Conservation (phyloP, 1,140 invertebrate species). For the Atta cephalotes region DNA sequence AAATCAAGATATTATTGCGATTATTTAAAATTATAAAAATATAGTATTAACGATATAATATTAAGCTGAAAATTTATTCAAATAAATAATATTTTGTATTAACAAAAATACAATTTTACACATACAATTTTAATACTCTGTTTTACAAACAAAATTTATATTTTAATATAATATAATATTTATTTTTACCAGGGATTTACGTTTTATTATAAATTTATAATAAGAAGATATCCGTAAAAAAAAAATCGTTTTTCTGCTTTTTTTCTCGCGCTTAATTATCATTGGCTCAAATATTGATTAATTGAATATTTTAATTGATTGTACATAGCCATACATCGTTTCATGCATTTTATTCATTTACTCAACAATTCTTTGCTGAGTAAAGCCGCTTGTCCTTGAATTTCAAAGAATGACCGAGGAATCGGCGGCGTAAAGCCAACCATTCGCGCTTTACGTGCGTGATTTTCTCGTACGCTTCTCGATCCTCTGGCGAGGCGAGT, state of each 20-base stretch:
- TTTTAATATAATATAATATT: no score
- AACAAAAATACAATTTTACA: no score
- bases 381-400: constrained; percentile 38
- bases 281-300: neutral
- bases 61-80: no score
- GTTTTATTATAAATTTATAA: no score
- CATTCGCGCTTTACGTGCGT: constrained; percentile 50
- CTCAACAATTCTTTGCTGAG: constrained; percentile 32
- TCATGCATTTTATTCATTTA: neutral
- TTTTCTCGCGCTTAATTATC: neutral
- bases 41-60: no score
- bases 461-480: constrained; percentile 46
- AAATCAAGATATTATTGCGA: no score
- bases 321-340: neutral
- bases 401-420: constrained; percentile 60
- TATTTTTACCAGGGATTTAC: no score
- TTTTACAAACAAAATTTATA: no score
- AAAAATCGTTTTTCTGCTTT: neutral
- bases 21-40: no score
- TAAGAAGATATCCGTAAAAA: neutral
- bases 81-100: no score
- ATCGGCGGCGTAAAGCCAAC: constrained; percentile 38
- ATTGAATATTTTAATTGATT: constrained; percentile 13
- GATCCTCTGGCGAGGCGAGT: constrained; percentile 48
- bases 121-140: no score